phyloP scores from a whole-genome alignment of 1,140 invertebrate species.

The Meloidogyne floridensis region DNA sequence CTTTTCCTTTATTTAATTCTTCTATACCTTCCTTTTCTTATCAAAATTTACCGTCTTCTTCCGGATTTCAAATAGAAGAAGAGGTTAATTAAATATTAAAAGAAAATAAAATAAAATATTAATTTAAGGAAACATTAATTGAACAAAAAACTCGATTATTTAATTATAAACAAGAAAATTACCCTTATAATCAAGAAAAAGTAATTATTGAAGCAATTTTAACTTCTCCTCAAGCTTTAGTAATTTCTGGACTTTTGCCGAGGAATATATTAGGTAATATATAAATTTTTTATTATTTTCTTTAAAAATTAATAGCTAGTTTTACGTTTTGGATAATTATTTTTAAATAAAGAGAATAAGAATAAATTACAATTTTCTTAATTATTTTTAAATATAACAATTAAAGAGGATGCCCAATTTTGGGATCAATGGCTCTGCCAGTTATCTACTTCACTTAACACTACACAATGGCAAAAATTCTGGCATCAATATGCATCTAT shows the following conservation, averaged over 20 bases:
- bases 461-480: slow-evolving; percentile 25
- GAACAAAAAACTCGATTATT: background rate
- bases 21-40: background rate
- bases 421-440: slow-evolving; percentile 31
- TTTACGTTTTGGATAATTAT: too few relatives aligned
- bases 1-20: background rate
- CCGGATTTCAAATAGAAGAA: too few relatives aligned
- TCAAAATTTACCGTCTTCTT: too few relatives aligned
- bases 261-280: slow-evolving; percentile 16
- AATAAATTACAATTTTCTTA: background rate
- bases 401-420: slow-evolving; percentile 16
- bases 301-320: background rate
- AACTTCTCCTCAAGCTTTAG: slow-evolving; percentile 26
- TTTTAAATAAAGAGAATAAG: background rate
- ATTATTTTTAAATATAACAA: too few relatives aligned
- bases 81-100: too few relatives aligned
- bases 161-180: background rate
- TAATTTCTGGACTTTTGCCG: slow-evolving; percentile 17
- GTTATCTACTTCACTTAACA: slow-evolving; percentile 24
- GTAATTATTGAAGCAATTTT: slow-evolving; percentile 19
- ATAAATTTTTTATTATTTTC: background rate
- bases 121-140: background rate
- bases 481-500: slow-evolving; percentile 18
- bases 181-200: slow-evolving; percentile 17
- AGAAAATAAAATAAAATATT: too few relatives aligned